Conservation (phyloP, 1,140 invertebrate genomes). For the Pentalonia nigronervosa region DNA sequence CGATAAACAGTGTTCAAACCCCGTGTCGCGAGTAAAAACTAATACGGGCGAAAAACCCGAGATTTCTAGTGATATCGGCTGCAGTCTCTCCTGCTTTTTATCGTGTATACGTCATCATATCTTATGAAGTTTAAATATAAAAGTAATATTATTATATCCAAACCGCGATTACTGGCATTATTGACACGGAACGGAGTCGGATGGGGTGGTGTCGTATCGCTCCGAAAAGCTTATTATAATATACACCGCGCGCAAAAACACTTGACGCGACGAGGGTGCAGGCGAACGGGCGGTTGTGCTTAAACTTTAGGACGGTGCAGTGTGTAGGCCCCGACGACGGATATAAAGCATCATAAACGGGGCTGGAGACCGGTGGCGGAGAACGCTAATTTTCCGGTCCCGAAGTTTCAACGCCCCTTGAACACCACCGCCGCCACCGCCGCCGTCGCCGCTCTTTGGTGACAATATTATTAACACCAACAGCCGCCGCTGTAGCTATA, state of each 20-base stretch:
- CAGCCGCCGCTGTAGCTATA: not conserved
- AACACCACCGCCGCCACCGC: not conserved
- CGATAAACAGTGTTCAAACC: not conserved
- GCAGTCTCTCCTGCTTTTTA: not conserved
- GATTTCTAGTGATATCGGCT: not conserved
- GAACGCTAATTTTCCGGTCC: conserved; percentile 41
- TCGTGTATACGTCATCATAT: not conserved
- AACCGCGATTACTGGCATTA: not conserved
- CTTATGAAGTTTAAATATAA: no score
- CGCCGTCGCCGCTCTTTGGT: not conserved
- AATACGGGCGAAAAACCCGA: not conserved
- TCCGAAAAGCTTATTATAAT: not conserved
- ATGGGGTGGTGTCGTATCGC: not conserved
- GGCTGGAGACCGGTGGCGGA: not conserved
- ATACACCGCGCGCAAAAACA: not conserved
- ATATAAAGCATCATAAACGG: not conserved
- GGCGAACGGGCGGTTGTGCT: not conserved
- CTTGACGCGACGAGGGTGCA: not conserved
- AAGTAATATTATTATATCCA: not conserved
- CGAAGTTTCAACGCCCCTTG: not conserved
- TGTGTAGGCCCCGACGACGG: not conserved
- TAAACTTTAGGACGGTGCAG: conserved; percentile 12
- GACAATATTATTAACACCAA: conserved; percentile 6
- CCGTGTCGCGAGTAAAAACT: not conserved
- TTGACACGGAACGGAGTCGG: not conserved